Evolutionary conservation across 2,113 vertebrate genomes (phyloP).

Genomic region (Mus pahari): DNA sequence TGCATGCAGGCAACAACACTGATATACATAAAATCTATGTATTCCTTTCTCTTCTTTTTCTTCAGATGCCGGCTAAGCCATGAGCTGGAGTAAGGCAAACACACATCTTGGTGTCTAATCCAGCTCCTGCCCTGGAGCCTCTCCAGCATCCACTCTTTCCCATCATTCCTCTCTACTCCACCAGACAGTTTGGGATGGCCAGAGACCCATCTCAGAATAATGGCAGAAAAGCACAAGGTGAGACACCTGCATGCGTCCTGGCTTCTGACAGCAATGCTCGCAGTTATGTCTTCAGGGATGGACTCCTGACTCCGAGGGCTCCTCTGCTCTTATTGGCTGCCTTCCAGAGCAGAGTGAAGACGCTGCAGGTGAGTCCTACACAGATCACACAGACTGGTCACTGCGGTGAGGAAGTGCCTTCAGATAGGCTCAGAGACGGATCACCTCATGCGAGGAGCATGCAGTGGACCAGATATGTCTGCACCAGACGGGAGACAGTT

Average conservation of each 20-base stretch:
- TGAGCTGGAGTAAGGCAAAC: accelerated
- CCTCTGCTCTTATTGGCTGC: accelerated
- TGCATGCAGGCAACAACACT: neutral
- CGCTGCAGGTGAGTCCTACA: neutral
- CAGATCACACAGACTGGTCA: conserved; percentile 79
- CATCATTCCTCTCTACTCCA: accelerated
- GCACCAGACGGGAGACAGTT: conserved; percentile 86
- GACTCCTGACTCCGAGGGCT: accelerated
- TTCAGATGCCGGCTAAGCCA: neutral
- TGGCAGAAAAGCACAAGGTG: neutral
- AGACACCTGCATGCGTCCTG: accelerated
- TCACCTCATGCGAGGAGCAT: conserved; percentile 88
- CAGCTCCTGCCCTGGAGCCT: accelerated
- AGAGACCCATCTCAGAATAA: neutral
- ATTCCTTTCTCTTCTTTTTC: neutral
- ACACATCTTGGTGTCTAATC: accelerated
- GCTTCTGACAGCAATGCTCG: neutral
- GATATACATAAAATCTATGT: neutral
- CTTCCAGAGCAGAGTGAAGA: accelerated
- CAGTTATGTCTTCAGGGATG: neutral
- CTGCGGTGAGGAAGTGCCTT: conserved; percentile 81
- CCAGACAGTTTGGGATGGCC: no score
- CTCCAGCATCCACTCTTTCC: neutral
- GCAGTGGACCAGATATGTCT: conserved; percentile 75
- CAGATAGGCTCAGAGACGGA: conserved; percentile 82